phyloP scores from a whole-genome alignment of 1,140 invertebrate genomes.

The Carposina sasakii region DNA sequence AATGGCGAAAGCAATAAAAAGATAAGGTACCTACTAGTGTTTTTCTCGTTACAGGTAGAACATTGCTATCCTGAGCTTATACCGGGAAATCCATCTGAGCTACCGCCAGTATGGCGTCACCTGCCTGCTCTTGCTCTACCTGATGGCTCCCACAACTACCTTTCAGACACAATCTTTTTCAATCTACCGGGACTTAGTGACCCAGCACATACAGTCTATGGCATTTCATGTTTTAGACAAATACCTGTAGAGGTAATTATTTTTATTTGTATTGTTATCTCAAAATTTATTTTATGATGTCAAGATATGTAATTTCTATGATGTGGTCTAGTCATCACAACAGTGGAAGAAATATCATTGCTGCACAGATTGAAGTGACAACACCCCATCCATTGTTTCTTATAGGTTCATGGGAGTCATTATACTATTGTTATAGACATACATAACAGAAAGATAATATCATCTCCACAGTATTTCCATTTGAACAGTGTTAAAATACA shows the following conservation, averaged over 20 bases:
- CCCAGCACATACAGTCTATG: conserved; percentile 90
- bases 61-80: conserved; percentile 95
- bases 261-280: background rate
- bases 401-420: too few species aligned
- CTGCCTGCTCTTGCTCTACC: conserved; percentile 95
- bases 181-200: conserved; percentile 92
- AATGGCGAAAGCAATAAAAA: too few species aligned
- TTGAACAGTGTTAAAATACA: too few species aligned
- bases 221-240: conserved; percentile 98
- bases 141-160: conserved; percentile 98
- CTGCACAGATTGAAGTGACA: too few species aligned
- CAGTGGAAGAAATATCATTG: too few species aligned
- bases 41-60: conserved; percentile 84
- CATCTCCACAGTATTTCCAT: too few species aligned
- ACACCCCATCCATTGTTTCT: too few species aligned
- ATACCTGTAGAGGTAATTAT: conserved; percentile 91
- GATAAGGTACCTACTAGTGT: too few species aligned
- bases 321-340: too few species aligned
- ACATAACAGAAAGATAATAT: too few species aligned
- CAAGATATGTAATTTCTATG: background rate
- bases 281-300: background rate
- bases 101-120: conserved; percentile 95
- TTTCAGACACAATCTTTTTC: conserved; percentile 97
- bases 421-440: too few species aligned
- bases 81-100: conserved; percentile 83